Base-by-base conservation (phyloP, 1,140 invertebrate species). In the Euglossa dilemma region DNA sequence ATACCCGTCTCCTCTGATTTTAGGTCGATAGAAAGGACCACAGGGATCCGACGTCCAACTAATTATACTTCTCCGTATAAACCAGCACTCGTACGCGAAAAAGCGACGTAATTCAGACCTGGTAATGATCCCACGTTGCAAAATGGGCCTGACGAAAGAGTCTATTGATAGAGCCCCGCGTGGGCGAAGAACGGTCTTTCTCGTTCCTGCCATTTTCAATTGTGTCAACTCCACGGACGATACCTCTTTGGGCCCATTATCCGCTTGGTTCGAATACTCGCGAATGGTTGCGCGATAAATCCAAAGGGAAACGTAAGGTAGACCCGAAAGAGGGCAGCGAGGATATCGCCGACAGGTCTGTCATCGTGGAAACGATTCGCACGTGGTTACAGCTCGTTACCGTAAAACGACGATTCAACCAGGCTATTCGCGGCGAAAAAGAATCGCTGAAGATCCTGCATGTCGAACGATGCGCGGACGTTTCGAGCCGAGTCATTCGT, bases 101-200 rank as follows among this genome's bases (percentile, higher is more conserved):
- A 28, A 61, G 25, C 16, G 69, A 70, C 78, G 63, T 80, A 86
- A 88, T 88, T 83, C 56, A 80, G 66, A 80, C 54, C 78, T 85
- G 28, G 63, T 91, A 90, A 91, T 87, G 84, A 92, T 90, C 86
- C 87, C 88, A 86, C 87, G 80, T 90, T 80, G 89, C 87, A 91
- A 80, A 86, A 89, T 85, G 67, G 89, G 90, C 88, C 91, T 91
- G 91, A 92, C 90, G 91, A 92, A 92, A 92, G 91, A 87, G 84
- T 86, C 91, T 92, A 92, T 92, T 92, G 90, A 92, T 92, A 91
- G 92, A 91, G 74, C 57, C 28, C 76, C 64, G 64, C 79, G 87
- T 89, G 70, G 87, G 89, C 80, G 87, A 90, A 50, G 87, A 90
- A 50, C 73, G 61, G 61, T 77, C 64, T 80, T 54, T 57, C 47